Evolutionary conservation across 1,140 invertebrate genomes (phyloP).

Genomic region (Drosophila nannoptera): DNA sequence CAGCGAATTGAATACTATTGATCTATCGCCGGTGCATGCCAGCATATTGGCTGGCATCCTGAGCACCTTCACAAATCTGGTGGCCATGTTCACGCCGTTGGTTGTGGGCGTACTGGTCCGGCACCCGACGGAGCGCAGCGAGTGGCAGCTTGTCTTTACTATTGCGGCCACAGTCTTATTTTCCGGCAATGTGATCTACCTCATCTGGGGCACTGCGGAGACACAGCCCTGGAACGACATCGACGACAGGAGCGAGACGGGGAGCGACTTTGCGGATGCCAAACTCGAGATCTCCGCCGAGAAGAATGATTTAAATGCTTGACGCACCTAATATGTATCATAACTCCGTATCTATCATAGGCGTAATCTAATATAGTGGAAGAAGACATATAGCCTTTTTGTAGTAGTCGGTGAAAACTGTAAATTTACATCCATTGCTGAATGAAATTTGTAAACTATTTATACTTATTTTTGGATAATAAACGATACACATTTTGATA

Average conservation of each 20-base stretch:
- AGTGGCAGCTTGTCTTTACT: slow-evolving; percentile 89
- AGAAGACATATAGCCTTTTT: too few species aligned
- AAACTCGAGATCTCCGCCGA: slow-evolving; percentile 35
- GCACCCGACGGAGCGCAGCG: slow-evolving; percentile 80
- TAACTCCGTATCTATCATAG: too few species aligned
- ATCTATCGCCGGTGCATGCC: slow-evolving; percentile 87
- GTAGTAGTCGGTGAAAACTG: too few species aligned
- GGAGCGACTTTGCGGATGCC: slow-evolving; percentile 43
- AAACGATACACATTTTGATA: too few species aligned
- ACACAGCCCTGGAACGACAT: slow-evolving; percentile 84
- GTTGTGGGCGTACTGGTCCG: slow-evolving; percentile 83
- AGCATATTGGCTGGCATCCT: slow-evolving; percentile 85
- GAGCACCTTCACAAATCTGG: slow-evolving; percentile 86
- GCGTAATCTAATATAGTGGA: too few species aligned
- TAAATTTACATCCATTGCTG: too few species aligned
- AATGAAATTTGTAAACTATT: too few species aligned
- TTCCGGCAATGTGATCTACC: slow-evolving; percentile 84
- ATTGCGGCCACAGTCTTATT: slow-evolving; percentile 85
- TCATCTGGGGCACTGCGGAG: slow-evolving; percentile 83
- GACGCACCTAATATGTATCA: too few species aligned
- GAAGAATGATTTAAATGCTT: too few species aligned
- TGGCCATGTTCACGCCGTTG: slow-evolving; percentile 85
- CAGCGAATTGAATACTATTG: slow-evolving; percentile 84
- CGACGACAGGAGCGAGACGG: slow-evolving; percentile 25
- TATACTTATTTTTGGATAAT: too few species aligned